Base-by-base conservation (phyloP, 2,888 invertebrate genomes). In the Pandemis cinnamomeana region DNA sequence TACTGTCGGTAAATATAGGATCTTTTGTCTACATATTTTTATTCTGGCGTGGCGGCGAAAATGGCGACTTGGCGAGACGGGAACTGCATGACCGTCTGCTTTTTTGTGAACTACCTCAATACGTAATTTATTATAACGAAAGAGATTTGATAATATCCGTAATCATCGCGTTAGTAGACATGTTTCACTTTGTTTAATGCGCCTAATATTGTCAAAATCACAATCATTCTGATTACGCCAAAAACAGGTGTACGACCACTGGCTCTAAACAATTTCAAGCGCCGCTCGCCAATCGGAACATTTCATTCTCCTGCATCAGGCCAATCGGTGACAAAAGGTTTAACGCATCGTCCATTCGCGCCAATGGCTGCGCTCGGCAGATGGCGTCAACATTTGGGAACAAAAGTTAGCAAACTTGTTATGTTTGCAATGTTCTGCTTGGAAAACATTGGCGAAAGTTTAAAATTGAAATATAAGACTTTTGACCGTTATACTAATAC, bases 341-440 rank as follows among this genome's bases (percentile, higher is more conserved):
- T 11, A 60, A 60, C 60, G 55, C 60, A 41, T 5, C 41, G 60
- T 36, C 41, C 13, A 60, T 41, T 4, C 41, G 44, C 13, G 63
- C 64, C 64, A 48, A 64, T 20, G 64, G 64, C 44, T 48, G 64
- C 64, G 48, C 44, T 64, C 4, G 27, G 7, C 64, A 64, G 64
- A 46, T 64, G 64, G 48, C 64, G 27, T 7, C 64, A 48, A 64
- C 48, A 48, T 46, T 64, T 48, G 64, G 36, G 13, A 64, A 48
- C 48, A 15, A 48, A 20, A 20, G 46, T 13, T 27, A 46, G 44
- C 64, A 64, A 64, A 64, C 64, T 27, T 48, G 62, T 46, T 64
- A n/a, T 48, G 64, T 27, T 63, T 48, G 13, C 64, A 48, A 36
- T 48, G 4, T 5, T 20, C 7, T 8, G 27, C 20, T 46, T 13